phyloP scores from a whole-genome alignment of 2,797 vertebrate species.

The Crenuchus spilurus region DNA sequence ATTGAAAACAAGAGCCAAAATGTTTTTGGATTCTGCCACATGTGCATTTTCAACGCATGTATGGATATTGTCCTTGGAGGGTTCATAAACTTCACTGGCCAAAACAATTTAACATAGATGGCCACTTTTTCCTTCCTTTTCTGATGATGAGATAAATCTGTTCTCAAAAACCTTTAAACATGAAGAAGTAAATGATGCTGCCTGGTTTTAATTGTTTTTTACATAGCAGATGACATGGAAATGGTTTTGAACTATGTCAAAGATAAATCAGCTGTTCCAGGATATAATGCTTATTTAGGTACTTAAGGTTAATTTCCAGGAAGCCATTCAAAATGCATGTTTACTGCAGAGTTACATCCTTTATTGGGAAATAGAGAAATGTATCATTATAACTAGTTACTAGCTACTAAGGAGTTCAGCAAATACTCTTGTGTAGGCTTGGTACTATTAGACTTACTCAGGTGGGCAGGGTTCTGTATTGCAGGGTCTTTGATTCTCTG shows the following conservation, averaged over 20 bases:
- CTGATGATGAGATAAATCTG: conserved; percentile 38
- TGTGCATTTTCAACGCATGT: conserved; percentile 65
- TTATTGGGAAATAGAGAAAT: neutral
- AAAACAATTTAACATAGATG: conserved; percentile 77
- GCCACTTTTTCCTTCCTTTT: conserved; percentile 69
- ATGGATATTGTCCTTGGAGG: conserved; percentile 63
- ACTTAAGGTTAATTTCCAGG: neutral
- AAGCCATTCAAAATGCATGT: neutral
- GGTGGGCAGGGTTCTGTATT: conserved; percentile 95
- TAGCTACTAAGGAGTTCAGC: neutral
- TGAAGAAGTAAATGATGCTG: conserved; percentile 50
- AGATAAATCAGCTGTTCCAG: conserved; percentile 56
- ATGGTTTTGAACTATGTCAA: conserved; percentile 52
- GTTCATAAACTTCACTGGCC: conserved; percentile 55
- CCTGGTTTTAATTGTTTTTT: conserved; percentile 33
- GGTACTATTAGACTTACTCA: conserved; percentile 84
- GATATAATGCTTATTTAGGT: neutral
- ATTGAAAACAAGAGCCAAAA: conserved; percentile 53
- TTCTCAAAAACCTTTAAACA: conserved; percentile 66
- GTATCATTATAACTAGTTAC: neutral
- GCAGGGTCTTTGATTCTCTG: conserved; percentile 94
- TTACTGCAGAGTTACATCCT: neutral
- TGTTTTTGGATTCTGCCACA: conserved; percentile 56
- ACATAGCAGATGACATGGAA: conserved; percentile 40
- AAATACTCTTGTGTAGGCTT: neutral